Base-by-base conservation (phyloP, 2,888 invertebrate species). In the Trisateles emortualis region DNA sequence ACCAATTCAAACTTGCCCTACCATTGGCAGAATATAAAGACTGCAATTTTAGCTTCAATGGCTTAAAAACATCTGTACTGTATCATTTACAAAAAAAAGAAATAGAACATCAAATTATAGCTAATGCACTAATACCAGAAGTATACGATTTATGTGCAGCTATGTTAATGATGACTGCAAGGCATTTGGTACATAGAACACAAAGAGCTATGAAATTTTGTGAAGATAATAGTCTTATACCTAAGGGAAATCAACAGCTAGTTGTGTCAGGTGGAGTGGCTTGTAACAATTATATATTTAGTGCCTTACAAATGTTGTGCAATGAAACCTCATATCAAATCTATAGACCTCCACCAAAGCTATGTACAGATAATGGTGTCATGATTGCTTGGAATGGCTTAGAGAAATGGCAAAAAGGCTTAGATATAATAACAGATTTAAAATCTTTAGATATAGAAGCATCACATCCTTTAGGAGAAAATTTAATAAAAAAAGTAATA, bases 311-410 rank as follows among this genome's bases (percentile, higher is more conserved):
- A 72, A 90, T 95, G 49, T 82, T 99, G 52, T 96, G 97, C 74
- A 78, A 94, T 48, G 93, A 95, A 67, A 93, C 94, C 74, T 94
- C 93, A 10, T 97, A 95, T 78, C 88, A 91, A 74, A 91, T 98
- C 30, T 94, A 95, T 48, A 95, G 96, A 64, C 98, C 99, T 5
- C 95, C 96, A 0, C 95, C 96, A 30, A 94, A 95, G 73, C 93
- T 98, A 32, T 99, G 99, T 83, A 98, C 98, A 0, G 99, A 99
- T 86, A 99, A 99, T 94, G 99, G 99, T 14, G 95, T 98, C 22
- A 99, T 99, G 99, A 98, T 99, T 78, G 99, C 99, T 24, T 99
- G 99, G 99, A 99, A 99, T 93, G 99, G 98, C 2, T 93, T 98
- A 46, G 99, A 99, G 86, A 96, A 95, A 84, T 96, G 95, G 92